Evolutionary conservation across 1,140 invertebrate species (phyloP).

Genomic region (Drosophila lowei): DNA sequence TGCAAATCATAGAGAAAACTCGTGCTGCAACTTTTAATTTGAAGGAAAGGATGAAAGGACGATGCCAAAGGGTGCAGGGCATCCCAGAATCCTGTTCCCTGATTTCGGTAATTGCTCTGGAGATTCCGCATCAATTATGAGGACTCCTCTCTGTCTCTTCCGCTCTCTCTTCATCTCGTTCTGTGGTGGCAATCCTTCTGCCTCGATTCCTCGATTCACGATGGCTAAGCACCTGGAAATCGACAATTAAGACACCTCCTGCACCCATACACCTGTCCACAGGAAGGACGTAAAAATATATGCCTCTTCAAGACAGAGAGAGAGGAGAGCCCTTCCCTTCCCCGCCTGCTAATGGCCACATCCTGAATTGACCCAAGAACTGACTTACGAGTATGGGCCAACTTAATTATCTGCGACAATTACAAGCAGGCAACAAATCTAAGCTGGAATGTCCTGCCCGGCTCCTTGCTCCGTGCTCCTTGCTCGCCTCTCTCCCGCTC

Average conservation of each 20-base stretch:
- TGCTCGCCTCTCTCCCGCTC: not conserved
- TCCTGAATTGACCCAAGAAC: constrained; percentile 31
- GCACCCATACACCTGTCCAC: not conserved
- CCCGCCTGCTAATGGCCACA: constrained; percentile 33
- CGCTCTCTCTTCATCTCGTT: too few relatives aligned
- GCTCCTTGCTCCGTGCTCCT: not conserved
- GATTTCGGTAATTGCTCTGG: constrained; percentile 7
- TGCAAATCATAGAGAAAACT: constrained; percentile 35
- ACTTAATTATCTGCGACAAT: constrained; percentile 79
- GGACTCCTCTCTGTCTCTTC: too few relatives aligned
- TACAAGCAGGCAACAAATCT: constrained; percentile 75
- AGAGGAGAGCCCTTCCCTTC: too few relatives aligned
- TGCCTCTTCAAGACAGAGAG: not conserved
- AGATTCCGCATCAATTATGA: not conserved
- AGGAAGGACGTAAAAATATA: constrained; percentile 8
- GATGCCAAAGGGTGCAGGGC: too few relatives aligned
- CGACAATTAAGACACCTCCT: not conserved
- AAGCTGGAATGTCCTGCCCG: constrained; percentile 67
- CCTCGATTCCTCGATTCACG: too few relatives aligned
- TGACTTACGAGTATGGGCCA: constrained; percentile 52
- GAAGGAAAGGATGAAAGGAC: constrained; percentile 11
- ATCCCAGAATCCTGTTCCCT: too few relatives aligned
- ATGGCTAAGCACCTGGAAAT: constrained; percentile 16
- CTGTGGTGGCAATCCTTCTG: not conserved
- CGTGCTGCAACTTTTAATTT: constrained; percentile 33